These are phyloP conservation scores for Theodoxus fluviatilis DNA, from an alignment of 2,888 invertebrate genomes.

Conservation along the genomic window DNA sequence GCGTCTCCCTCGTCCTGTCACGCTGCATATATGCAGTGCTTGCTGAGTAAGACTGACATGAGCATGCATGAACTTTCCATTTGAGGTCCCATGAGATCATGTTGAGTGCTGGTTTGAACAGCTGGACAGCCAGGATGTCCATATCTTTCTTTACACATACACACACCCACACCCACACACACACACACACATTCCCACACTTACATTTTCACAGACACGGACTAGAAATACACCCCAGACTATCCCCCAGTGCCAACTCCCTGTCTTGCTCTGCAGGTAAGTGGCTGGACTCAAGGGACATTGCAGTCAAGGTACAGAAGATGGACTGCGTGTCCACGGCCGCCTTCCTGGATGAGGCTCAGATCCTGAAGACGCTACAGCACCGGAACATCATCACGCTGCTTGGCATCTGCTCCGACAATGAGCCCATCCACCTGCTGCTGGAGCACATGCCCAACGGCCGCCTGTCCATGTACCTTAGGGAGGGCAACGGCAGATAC, in stretches of 20 bases:
- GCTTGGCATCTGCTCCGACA: conserved; percentile 87
- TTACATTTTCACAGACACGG: too few relatives aligned
- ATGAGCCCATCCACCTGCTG: conserved; percentile 89
- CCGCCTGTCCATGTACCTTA: conserved; percentile 87
- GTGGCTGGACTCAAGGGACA: conserved; percentile 93
- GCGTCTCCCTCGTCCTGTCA: too few relatives aligned
- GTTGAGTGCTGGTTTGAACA: too few relatives aligned
- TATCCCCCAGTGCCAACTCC: not conserved
- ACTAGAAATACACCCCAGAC: too few relatives aligned
- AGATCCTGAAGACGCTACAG: conserved; percentile 62
- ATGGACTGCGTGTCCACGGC: conserved; percentile 90
- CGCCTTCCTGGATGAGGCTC: conserved; percentile 89
- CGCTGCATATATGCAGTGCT: too few relatives aligned
- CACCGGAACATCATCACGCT: conserved; percentile 82
- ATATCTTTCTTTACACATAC: too few relatives aligned
- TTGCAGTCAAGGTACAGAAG: conserved; percentile 96
- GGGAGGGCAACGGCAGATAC: conserved; percentile 70
- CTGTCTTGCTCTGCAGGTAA: conserved; percentile 69
- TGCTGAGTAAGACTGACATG: too few relatives aligned
- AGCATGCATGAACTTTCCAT: too few relatives aligned
- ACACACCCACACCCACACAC: too few relatives aligned
- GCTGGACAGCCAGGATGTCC: too few relatives aligned
- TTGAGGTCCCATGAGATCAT: too few relatives aligned
- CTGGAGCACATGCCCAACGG: conserved; percentile 95
- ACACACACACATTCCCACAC: too few relatives aligned